These are phyloP conservation scores for Laticauda colubrina DNA, from an alignment of 2,113 vertebrate genomes.

Conservation along the genomic window DNA sequence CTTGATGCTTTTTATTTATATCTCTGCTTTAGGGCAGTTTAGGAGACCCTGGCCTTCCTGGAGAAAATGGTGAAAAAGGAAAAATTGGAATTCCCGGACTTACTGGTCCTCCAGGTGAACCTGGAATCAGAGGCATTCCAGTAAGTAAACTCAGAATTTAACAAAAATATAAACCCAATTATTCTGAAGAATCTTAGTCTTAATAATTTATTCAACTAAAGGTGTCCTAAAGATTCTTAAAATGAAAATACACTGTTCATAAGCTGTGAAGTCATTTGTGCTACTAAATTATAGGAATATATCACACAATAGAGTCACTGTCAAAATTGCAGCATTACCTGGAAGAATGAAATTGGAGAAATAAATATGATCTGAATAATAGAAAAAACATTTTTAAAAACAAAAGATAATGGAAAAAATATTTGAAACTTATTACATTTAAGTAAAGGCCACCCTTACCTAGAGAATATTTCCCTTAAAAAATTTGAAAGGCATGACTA, in stretches of 20 bases:
- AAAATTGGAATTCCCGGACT: constrained; percentile 76
- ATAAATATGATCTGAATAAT: background rate
- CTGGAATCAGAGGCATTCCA: constrained; percentile 80
- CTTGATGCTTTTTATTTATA: background rate
- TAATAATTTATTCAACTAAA: background rate
- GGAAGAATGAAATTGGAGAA: background rate
- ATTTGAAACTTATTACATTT: background rate
- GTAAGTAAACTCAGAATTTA: constrained; percentile 70
- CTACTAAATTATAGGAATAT: background rate
- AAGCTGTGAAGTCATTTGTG: background rate
- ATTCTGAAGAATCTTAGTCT: background rate
- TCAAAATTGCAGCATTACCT: background rate
- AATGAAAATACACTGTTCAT: background rate
- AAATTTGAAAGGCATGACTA: background rate
- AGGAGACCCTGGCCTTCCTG: constrained; percentile 80
- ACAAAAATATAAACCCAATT: constrained; percentile 30
- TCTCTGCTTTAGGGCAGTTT: constrained; percentile 76
- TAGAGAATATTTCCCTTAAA: background rate
- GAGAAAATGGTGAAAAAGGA: constrained; percentile 88
- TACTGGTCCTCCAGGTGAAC: constrained; percentile 73
- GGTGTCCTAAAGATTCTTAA: background rate
- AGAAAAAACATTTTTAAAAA: background rate
- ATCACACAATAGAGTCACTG: background rate
- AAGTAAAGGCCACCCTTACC: background rate
- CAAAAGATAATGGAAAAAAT: background rate